Evolutionary conservation across 2,888 invertebrate species (phyloP), one percentile per base, ranked within the genome.

Genomic region (Cloeon dipterum): DNA sequence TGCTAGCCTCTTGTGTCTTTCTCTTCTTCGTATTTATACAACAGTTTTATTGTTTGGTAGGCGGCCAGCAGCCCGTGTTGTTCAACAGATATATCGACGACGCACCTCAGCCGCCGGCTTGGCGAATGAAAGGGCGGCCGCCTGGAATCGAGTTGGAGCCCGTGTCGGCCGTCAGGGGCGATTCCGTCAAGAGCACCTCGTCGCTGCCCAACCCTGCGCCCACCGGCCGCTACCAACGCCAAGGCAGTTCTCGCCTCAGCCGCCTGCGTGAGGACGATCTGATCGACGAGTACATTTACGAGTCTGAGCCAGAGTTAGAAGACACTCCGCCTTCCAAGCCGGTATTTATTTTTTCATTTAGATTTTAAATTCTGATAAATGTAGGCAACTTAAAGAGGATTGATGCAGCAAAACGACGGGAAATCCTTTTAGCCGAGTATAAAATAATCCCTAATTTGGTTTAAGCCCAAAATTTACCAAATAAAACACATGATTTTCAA

Each of bases 81-180:
- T 73, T 69, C 50, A 78, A 78, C 52, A 69, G 66, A 45, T 78
- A 77, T 50, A 74, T 73, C 0, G 68, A 70, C 35, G 58, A 44
- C 43, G 60, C 50, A 52, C 58, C 49, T 49, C 16, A 36, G 3
- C 25, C 23, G 35, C 59, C 57, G 43, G 42, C 38, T 42, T 41
- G 26, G 42, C 42, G 26, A 41, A 40, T 21, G 37, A 37, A 34
- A 34, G 34, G n/a, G 41, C 42, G 13, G 42, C 36, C 17, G 38
- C 39, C 34, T 38, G 41, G 36, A 42, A 42, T 36, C 38, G 35
- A 16, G 26, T 18, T 20, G 37, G 26, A 20, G 35, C 18, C 34
- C 37, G 11, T 21, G 19, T 20, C 26, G 26, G 18, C 26, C 25
- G n/a, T 40, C 52, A 56, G 4, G 50, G 29, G 29, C 5, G 39